phyloP scores from a whole-genome alignment of 1,140 invertebrate genomes.

The Liolophura sinensis region DNA sequence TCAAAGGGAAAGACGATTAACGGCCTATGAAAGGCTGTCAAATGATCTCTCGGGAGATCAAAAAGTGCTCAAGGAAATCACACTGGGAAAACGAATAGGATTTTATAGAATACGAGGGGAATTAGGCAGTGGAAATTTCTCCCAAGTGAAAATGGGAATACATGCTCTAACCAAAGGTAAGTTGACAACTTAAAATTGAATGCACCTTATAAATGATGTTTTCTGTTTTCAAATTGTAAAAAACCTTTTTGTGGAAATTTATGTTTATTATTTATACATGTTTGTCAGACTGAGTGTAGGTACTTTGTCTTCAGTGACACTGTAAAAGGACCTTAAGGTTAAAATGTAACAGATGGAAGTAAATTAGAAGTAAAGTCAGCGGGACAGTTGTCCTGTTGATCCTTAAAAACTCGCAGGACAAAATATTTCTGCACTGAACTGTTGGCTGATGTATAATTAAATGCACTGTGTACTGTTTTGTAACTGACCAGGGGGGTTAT shows the following conservation, averaged over 20 bases:
- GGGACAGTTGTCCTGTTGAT: too few species aligned
- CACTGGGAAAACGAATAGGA: slow-evolving; percentile 69
- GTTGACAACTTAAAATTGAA: slow-evolving; percentile 16
- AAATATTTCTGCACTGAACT: too few species aligned
- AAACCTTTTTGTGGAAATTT: slow-evolving; percentile 4
- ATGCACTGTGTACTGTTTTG: too few species aligned
- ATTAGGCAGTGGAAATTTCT: slow-evolving; percentile 85
- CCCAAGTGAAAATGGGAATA: slow-evolving; percentile 83
- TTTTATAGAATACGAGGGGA: slow-evolving; percentile 73
- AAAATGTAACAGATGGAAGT: too few species aligned
- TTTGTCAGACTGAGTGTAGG: neutral
- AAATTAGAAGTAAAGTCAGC: too few species aligned
- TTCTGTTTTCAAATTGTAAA: neutral
- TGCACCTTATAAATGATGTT: neutral
- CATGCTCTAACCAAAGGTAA: slow-evolving; percentile 83
- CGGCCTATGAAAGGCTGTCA: slow-evolving; percentile 43
- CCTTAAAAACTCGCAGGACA: too few species aligned
- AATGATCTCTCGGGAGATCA: slow-evolving; percentile 57
- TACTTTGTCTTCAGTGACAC: too few species aligned
- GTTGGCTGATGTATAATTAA: too few species aligned
- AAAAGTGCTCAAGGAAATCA: slow-evolving; percentile 66
- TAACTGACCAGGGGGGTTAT: too few species aligned
- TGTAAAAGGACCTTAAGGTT: too few species aligned
- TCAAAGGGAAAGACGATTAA: slow-evolving; percentile 20
- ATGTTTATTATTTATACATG: slow-evolving; percentile 5